Conservation (phyloP, 1,140 invertebrate species). For the Caenorhabditis remanei region DNA sequence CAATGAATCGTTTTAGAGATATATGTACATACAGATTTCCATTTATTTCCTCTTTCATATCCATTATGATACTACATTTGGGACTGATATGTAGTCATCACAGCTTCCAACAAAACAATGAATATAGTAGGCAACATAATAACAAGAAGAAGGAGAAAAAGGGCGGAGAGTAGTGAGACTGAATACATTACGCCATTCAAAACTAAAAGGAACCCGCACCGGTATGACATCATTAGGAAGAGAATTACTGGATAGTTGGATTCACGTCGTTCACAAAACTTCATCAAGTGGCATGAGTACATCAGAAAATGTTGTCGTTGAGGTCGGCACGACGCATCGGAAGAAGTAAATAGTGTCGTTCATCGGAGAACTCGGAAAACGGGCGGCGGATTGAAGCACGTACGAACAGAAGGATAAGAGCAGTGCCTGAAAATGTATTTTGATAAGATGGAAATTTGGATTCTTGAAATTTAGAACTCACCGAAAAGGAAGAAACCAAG, state of each 20-base stretch:
- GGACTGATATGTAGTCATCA: constrained; percentile 44
- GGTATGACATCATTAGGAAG: constrained; percentile 33
- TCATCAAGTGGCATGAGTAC: constrained; percentile 54
- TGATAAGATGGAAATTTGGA: neutral
- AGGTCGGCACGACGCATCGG: constrained; percentile 52
- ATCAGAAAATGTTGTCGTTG: constrained; percentile 54
- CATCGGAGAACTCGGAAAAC: constrained; percentile 15
- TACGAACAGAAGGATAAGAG: constrained; percentile 6
- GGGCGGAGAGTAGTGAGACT: neutral
- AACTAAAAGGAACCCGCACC: constrained; percentile 18
- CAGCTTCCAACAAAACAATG: neutral
- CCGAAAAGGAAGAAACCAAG: constrained; percentile 12
- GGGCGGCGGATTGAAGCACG: constrained; percentile 6
- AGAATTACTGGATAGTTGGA: constrained; percentile 14
- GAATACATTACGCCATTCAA: constrained; percentile 18
- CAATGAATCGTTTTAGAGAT: constrained; percentile 30
- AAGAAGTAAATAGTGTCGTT: constrained; percentile 44
- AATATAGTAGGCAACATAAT: constrained; percentile 24
- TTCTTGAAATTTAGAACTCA: neutral
- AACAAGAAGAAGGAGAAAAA: neutral
- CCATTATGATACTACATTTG: constrained; percentile 31
- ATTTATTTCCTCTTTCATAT: constrained; percentile 46
- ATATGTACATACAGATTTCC: constrained; percentile 25
- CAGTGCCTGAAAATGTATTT: constrained; percentile 2
- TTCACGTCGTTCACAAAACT: neutral